Conservation (phyloP, 2,113 vertebrate genomes). For the Oncorhynchus masou region DNA sequence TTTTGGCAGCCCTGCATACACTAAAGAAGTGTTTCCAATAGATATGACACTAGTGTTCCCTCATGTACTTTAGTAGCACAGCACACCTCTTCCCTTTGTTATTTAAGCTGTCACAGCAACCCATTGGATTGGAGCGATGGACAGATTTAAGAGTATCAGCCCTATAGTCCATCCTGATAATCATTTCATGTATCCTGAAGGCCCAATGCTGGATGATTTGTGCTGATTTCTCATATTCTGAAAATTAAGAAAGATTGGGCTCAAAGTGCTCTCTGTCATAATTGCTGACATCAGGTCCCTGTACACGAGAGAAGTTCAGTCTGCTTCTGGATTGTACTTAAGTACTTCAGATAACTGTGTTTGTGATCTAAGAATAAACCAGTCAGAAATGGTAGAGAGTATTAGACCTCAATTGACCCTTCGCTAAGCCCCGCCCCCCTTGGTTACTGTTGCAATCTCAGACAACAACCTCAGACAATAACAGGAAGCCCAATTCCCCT, state of each 20-base stretch:
- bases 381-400: background rate
- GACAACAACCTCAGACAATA: no score
- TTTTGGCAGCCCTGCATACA: no score
- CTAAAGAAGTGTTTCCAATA: no score
- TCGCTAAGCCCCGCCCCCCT: no score
- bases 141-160: conserved; percentile 57
- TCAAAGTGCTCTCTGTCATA: background rate
- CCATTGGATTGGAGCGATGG: conserved; percentile 31
- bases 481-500: no score
- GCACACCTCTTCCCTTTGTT: background rate
- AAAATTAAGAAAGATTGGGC: background rate
- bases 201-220: background rate
- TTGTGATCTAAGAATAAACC: background rate
- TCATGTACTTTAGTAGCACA: no score
- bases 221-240: background rate
- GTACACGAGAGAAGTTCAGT: background rate
- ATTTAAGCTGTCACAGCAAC: conserved; percentile 27
- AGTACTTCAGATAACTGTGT: no score
- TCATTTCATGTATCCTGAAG: conserved; percentile 32
- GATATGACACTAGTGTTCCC: no score
- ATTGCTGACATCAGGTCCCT: background rate
- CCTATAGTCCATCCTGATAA: conserved; percentile 24
- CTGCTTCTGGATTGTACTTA: background rate
- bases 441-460: no score
- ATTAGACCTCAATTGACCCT: background rate